Evolutionary conservation across 2,113 vertebrate genomes (phyloP).

Genomic region (Edolisoma coerulescens): DNA sequence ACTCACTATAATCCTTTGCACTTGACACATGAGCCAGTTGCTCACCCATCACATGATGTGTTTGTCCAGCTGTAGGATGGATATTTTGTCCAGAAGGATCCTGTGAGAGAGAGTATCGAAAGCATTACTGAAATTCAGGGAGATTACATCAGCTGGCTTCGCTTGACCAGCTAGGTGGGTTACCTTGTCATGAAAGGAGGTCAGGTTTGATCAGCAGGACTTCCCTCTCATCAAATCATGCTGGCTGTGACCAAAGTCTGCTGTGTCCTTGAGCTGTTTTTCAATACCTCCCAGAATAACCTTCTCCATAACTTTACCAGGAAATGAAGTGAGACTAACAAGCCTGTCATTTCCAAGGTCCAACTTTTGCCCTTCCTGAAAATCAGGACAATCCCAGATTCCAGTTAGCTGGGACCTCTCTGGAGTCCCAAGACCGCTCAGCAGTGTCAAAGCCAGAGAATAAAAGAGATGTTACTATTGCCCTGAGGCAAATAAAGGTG

Average conservation of each 20-base stretch:
- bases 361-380: not conserved
- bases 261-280: not conserved
- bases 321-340: not conserved
- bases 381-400: not conserved
- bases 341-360: rapidly evolving
- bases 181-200: not conserved
- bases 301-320: not conserved
- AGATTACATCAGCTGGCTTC: not conserved
- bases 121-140: not conserved
- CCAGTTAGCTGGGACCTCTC: not conserved
- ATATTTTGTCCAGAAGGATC: not conserved
- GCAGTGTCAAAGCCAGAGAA: not conserved
- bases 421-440: not conserved
- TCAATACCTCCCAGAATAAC: not conserved
- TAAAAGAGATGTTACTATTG: not conserved
- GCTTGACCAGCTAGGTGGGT: not conserved
- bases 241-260: not conserved
- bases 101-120: rapidly evolving
- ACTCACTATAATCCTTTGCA: not conserved
- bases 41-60: not conserved
- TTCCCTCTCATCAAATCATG: not conserved
- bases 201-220: not conserved
- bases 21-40: not conserved
- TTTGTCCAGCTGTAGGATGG: not conserved
- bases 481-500: not conserved